Evolutionary conservation across 2,797 vertebrate species (phyloP).

Genomic region (Pipistrellus pipistrellus): DNA sequence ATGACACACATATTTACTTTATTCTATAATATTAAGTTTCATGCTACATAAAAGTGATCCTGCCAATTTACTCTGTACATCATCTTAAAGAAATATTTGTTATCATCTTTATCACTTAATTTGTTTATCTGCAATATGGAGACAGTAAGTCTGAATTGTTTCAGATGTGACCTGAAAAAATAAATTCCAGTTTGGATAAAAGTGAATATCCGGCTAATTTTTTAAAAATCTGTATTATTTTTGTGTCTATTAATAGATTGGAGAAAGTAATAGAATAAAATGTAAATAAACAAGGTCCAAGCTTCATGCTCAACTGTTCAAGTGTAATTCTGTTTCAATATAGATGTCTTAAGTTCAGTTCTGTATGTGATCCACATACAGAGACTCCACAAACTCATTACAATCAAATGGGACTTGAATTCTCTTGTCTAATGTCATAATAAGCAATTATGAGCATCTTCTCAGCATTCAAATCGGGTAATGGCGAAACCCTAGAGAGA

Average conservation of each 20-base stretch:
- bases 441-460: constrained; percentile 82
- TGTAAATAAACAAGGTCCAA: neutral
- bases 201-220: neutral
- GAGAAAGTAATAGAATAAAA: constrained; percentile 17
- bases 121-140: neutral
- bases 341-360: constrained; percentile 54
- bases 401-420: constrained; percentile 79
- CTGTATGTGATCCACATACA: constrained; percentile 50
- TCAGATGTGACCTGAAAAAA: constrained; percentile 10
- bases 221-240: constrained; percentile 33
- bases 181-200: constrained; percentile 15
- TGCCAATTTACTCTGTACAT: neutral
- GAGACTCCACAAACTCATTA: constrained; percentile 77
- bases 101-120: neutral
- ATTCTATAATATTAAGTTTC: constrained; percentile 30
- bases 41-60: neutral
- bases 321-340: constrained; percentile 53
- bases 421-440: constrained; percentile 83
- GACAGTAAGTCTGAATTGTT: neutral
- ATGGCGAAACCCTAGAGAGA: constrained; percentile 80
- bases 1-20: neutral
- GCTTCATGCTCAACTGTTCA: neutral
- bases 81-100: neutral
- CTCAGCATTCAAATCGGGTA: constrained; percentile 77
- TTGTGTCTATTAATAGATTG: constrained; percentile 14